These are phyloP conservation scores for Stenotaenia linearis DNA, from an alignment of 2,888 invertebrate genomes.

Conservation along the genomic window DNA sequence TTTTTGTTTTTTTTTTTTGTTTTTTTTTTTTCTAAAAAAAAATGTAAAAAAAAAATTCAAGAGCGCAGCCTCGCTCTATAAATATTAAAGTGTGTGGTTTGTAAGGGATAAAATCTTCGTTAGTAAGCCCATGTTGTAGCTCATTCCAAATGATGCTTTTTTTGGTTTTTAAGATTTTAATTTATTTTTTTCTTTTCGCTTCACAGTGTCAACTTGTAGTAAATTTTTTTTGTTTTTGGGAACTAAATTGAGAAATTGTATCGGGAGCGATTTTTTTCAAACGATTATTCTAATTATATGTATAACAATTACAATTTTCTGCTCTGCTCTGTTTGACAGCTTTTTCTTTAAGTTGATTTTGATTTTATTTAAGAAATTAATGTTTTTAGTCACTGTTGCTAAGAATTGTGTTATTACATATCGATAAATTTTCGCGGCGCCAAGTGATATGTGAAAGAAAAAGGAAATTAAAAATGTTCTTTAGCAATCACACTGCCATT, in stretches of 20 bases:
- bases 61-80: not conserved
- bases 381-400: not conserved
- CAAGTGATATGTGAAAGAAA: not conserved
- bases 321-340: not conserved
- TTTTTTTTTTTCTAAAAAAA: no score
- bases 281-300: not conserved
- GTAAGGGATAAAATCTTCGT: not conserved
- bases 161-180: not conserved
- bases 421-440: not conserved
- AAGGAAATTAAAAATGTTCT: slow-evolving; percentile 35
- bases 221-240: no score
- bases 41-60: no score
- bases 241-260: no score
- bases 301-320: no score
- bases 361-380: no score
- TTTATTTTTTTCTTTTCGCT: no score
- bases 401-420: not conserved
- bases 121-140: slow-evolving; percentile 19
- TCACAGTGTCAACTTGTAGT: no score
- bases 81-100: no score
- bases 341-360: no score
- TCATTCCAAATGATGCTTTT: slow-evolving; percentile 30
- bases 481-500: slow-evolving; percentile 38
- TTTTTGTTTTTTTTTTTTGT: no score
- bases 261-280: no score